phyloP scores from a whole-genome alignment of 2,797 vertebrate genomes.

The Takifugu ocellatus region DNA sequence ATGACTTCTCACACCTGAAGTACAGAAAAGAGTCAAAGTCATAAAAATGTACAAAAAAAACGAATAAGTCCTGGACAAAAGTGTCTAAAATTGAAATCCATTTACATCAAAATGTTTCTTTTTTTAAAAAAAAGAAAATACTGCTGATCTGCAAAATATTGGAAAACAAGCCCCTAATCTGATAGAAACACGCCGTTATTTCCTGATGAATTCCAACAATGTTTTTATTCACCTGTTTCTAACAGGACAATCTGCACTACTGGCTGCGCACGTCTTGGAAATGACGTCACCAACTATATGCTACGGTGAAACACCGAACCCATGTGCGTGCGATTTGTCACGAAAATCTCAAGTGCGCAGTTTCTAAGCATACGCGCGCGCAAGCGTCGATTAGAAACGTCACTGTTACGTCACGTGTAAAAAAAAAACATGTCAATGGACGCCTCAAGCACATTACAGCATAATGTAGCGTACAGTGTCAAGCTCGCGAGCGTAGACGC shows the following conservation, averaged over 20 bases:
- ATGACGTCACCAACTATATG: neutral
- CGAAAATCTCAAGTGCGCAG: slow-evolving; percentile 69
- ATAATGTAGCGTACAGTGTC: neutral
- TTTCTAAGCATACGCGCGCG: slow-evolving; percentile 9
- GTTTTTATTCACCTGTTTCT: too few species aligned
- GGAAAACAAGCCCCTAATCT: too few species aligned
- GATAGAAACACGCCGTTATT: too few species aligned
- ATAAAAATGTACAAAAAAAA: too few species aligned
- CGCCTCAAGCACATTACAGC: slow-evolving; percentile 21
- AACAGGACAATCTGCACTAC: too few species aligned
- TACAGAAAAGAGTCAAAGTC: too few species aligned
- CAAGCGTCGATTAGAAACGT: slow-evolving; percentile 49
- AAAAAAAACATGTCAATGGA: slow-evolving; percentile 60
- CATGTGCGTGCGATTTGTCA: slow-evolving; percentile 43
- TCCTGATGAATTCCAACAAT: too few species aligned
- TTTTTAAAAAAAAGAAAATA: too few species aligned
- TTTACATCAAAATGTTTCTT: too few species aligned
- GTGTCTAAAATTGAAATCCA: too few species aligned
- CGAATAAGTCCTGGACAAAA: too few species aligned
- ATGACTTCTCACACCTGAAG: slow-evolving; percentile 1
- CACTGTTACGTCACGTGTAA: slow-evolving; percentile 67
- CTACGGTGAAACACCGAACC: neutral
- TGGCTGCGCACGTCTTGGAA: neutral
- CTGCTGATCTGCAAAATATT: too few species aligned
- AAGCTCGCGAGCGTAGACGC: neutral